Conservation (phyloP, 2,797 vertebrate species). For the Thaleichthys pacificus region DNA sequence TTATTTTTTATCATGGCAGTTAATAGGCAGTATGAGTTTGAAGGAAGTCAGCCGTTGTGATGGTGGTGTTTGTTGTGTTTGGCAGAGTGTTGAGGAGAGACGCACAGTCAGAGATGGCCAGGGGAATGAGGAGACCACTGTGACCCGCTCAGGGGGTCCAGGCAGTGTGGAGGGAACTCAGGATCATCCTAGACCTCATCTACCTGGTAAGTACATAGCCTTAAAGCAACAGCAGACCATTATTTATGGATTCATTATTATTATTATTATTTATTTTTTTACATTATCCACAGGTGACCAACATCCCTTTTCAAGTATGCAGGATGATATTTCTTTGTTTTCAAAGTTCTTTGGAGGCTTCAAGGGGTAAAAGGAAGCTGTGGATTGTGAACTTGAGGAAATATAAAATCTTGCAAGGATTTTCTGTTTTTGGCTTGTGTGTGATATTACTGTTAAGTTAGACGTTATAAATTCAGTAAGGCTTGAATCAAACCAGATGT, state of each 20-base stretch:
- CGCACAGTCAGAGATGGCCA: conserved; percentile 83
- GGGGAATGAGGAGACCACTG: conserved; percentile 81
- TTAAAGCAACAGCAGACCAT: neutral
- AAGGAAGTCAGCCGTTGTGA: no score
- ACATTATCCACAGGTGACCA: conserved; percentile 57
- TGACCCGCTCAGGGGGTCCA: conserved; percentile 71
- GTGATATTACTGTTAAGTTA: conserved; percentile 12
- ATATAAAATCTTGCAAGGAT: neutral
- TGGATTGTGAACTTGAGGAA: neutral
- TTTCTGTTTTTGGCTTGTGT: neutral
- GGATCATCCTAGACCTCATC: conserved; percentile 20
- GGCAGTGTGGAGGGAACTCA: conserved; percentile 47
- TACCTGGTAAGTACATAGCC: conserved; percentile 50
- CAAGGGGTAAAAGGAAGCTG: conserved; percentile 41
- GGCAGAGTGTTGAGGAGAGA: conserved; percentile 83
- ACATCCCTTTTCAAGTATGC: conserved; percentile 53
- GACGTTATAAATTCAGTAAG: conserved; percentile 15
- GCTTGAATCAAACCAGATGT: neutral
- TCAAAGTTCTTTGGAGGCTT: conserved; percentile 80
- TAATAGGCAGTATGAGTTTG: neutral
- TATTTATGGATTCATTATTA: neutral
- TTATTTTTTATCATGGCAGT: neutral
- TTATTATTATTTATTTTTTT: neutral
- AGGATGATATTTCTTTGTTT: conserved; percentile 72
- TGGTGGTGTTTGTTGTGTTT: neutral